Percentiles rank a stretch among this genome's conserved stretches.
Conservation (phyloP, 2,888 invertebrate species). For the Zygothrica quintamaculata region DNA sequence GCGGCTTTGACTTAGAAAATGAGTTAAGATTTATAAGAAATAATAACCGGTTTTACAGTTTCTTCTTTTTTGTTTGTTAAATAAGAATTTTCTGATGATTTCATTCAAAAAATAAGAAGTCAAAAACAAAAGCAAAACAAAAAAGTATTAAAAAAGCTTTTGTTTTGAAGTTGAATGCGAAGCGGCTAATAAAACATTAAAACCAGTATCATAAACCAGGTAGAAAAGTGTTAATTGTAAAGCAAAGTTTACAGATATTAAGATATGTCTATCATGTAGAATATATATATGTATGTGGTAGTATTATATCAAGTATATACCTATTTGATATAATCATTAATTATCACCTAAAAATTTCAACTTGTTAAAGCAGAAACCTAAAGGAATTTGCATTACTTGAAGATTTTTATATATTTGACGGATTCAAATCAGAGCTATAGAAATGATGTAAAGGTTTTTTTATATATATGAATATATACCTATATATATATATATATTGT, state of each 20-base stretch:
- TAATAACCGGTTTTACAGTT: slow-evolving; percentile 48
- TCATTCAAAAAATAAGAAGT: slow-evolving; percentile 45
- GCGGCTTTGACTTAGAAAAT: slow-evolving; percentile 6
- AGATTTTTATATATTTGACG: too few relatives aligned
- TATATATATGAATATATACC: too few relatives aligned
- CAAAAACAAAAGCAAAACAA: background rate
- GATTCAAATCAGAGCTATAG: too few relatives aligned
- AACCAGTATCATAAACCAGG: slow-evolving; percentile 3
- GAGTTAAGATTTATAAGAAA: slow-evolving; percentile 15
- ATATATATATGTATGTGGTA: too few relatives aligned
- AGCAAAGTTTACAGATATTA: too few relatives aligned
- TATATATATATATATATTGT: too few relatives aligned
- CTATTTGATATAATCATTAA: background rate
- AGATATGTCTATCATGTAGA: too few relatives aligned
- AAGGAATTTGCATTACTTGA: too few relatives aligned
- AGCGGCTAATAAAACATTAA: slow-evolving; percentile 3
- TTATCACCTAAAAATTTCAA: too few relatives aligned
- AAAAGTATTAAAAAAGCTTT: slow-evolving; percentile 6
- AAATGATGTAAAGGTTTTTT: too few relatives aligned
- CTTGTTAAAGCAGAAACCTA: too few relatives aligned
- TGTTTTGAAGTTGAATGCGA: slow-evolving; percentile 32
- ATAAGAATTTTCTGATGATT: slow-evolving; percentile 63
- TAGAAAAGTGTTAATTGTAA: slow-evolving; percentile 19
- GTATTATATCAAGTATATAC: too few relatives aligned
- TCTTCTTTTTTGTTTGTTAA: slow-evolving; percentile 32